Base-by-base conservation (phyloP, 2,113 vertebrate species). In the Siphamia tubifer region DNA sequence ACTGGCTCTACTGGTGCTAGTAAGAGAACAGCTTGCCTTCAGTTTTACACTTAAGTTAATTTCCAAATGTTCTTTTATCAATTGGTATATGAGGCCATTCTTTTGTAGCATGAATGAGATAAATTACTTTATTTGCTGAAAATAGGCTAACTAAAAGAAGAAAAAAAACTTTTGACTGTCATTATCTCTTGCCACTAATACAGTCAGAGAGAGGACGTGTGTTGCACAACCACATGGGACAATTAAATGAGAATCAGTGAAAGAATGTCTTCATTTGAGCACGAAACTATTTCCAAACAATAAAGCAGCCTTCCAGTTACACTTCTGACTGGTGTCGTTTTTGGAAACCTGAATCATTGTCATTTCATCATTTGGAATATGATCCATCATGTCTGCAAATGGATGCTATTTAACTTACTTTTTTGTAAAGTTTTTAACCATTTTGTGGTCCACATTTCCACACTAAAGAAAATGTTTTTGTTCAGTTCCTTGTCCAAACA, bases 241-340 rank as follows among this genome's bases (percentile, higher is more conserved):
- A 80, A 51, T 84, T 88, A 85, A 81, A 79, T 77, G 82, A 90
- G 89, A 92, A 90, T 86, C 83, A 82, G 86, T 88, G 91, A 93
- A 92, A 90, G 89, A 93, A 90, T 93, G 91, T 92, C 88, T 93
- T 92, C 84, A 92, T 93, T 94, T 93, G 90, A 94, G 92, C 92
- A 93, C 90, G 93, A 93, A 93, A 80, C 89, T 93, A 92, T 92
- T 94, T 92, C 91, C 92, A 92, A 93, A 92, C 91, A 94, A 94
- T 94, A 94, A 94, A 94, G 91, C 92, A 93, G 92, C 91, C 91
- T 92, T 94, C 91, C 92, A 92, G 90, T 92, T 92, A 92, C 68
- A 71, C 60, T 61, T 84, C 71, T 79, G 79, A 42, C 84, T 83
- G 70, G 60, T 88, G 85, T 90, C 75, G 8, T 89, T 88, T 83